Evolutionary conservation across 1,140 invertebrate genomes (phyloP), one percentile per base, ranked within the genome.

Genomic region (Diabrotica undecimpunctata): DNA sequence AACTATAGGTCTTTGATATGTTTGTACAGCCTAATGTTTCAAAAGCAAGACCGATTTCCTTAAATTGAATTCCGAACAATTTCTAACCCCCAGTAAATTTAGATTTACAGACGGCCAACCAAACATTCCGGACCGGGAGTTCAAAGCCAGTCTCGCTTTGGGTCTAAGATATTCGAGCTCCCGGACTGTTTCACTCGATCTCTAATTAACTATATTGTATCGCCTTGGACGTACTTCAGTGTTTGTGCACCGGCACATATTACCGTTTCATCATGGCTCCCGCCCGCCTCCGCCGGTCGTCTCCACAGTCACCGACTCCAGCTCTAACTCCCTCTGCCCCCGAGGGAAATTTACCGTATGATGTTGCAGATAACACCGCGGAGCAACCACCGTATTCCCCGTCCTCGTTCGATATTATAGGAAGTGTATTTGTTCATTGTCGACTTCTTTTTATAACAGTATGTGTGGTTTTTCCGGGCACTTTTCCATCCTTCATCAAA

Each of bases 261-360:
- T 69, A 64, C 67, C 57, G 66, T 73, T 70, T 73, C 70, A 70
- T 70, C 69, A 69, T 67, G 38, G 39, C 62, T 54, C 52, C 65
- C 61, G 58, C 65, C 53, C 57, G 12, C 58, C 39, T 67, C 62
- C 67, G 67, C 66, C 1, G 25, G 4, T 4, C 25, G 25, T 25
- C 25, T 25, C 25, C 41, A 46, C 41, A 4, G n/a, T 6, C 41
- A 5, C 41, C 41, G 41, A 46, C n/a, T 46, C 41, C n/a, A 46
- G n/a, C 41, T 46, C 41, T 46, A 46, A 46, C 41, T 46, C 41
- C n/a, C 41, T 46, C 41, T 46, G n/a, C 64, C 62, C 72, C 70
- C 72, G 64, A 73, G 72, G 72, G 72, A 73, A 73, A 73, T 73
- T 73, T 73, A 67, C 66, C 70, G 68, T 65, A 69, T 72, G 70